Base-by-base conservation (phyloP, 2,888 invertebrate genomes). In the Camptogramma bilineatum region DNA sequence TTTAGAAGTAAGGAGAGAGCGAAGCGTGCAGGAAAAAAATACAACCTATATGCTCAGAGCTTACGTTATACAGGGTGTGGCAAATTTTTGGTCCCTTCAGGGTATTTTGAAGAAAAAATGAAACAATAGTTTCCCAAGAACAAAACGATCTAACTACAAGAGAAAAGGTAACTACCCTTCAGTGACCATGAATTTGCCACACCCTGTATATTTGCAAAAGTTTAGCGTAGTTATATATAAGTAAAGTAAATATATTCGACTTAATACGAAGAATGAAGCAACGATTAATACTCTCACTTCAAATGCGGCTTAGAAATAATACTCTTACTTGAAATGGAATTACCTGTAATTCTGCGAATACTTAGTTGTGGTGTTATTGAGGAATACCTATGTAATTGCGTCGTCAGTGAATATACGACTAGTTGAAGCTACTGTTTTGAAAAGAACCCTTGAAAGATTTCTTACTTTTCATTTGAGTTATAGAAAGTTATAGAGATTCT, bases 281-380 rank as follows among this genome's bases (percentile, higher is more conserved):
- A 68, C 63, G 57, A 61, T 31, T 69, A 68, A 66, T 65, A 62
- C 66, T 68, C 64, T 70, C 65, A 72, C 66, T 64, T 60, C 63
- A 70, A 71, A 67, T 70, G 55, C 51, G 47, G 68, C 65, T 65
- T 65, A 66, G 64, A 48, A 59, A 31, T 68, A 68, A 66, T 65
- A 62, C 66, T 68, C 65, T 70, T 67, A 72, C 66, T 64, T 60
- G 65, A 70, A 71, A 67, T 70, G 62, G 64, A 68, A 70, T 67
- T 65, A 64, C 62, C 42, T 50, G 64, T 72, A 70, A 70, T 69
- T 65, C 66, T 55, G 59, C 47, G 54, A 57, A 50, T 65, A 62
- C 58, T 66, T 54, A 66, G 58, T 66, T 66, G 61, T 68, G 65
- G 69, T 65, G 52, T 48, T 69, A 71, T 66, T 71, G 67, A 68